Conservation (phyloP, 2,797 vertebrate species). For the Gastrophryne carolinensis region DNA sequence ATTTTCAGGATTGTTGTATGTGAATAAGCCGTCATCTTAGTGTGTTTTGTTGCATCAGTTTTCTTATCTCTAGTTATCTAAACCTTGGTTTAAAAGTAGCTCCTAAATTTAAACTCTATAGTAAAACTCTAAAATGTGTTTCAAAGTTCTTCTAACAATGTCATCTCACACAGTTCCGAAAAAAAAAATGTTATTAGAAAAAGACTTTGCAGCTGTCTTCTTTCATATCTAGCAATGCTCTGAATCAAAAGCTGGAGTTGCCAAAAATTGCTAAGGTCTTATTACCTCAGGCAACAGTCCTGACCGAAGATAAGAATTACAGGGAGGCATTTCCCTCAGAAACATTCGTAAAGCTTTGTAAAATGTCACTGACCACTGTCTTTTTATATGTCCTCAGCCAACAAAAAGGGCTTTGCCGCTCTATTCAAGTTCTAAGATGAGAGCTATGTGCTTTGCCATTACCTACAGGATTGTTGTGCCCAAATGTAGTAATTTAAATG, state of each 20-base stretch:
- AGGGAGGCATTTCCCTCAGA: background rate
- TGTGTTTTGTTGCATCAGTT: no score
- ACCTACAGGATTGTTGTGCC: no score
- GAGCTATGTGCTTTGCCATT: background rate
- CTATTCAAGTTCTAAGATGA: background rate
- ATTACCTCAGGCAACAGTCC: background rate
- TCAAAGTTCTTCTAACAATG: background rate
- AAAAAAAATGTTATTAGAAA: conserved; percentile 3
- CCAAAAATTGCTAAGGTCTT: background rate
- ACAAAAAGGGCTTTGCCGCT: background rate
- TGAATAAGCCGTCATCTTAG: no score
- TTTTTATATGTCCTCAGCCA: background rate
- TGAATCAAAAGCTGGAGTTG: background rate
- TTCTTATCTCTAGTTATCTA: no score
- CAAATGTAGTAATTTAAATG: no score
- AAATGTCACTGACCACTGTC: conserved; percentile 7
- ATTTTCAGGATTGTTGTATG: no score
- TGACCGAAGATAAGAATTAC: background rate
- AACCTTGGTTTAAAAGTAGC: conserved; percentile 3
- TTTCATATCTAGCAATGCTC: background rate
- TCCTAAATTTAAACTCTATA: no score
- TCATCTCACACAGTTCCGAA: background rate
- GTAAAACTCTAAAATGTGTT: background rate
- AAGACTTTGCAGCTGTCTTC: background rate
- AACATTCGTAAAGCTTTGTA: background rate